Base-by-base conservation (phyloP, 2,888 invertebrate species). In the Tetheella fluctuosa region DNA sequence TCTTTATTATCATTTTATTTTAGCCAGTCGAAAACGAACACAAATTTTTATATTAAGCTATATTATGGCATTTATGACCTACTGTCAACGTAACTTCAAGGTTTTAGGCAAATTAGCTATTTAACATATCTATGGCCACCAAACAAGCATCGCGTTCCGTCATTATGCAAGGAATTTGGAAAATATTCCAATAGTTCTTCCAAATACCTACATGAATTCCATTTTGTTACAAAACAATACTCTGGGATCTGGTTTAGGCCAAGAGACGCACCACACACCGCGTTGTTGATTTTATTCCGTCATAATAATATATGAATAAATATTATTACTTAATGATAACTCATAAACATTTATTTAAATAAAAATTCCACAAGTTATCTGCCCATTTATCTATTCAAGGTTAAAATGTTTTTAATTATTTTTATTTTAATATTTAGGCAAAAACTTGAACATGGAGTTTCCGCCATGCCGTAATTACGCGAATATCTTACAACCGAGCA, bases 251-350 rank as follows among this genome's bases (percentile, higher is more conserved):
- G 58, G 67, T 65, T 71, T 13, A 28, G 60, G 7, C 30, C 57
- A 30, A 39, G 60, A 64, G 62, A 34, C 34, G 64, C 64, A 61
- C 67, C 73, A 69, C 69, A 68, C 64, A 66, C 63, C 59, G 48
- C 17, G 60, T n/a, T 64, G 39, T 56, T 52, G 58, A 8, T 17
- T 48, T 48, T 48, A 48, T 48, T 20, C n/a, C 1, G 1, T 42
- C 42, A 42, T 17, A 42, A 42, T 42, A 42, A n/a, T 17, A 42
- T 17, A 1, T 42, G n/a, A 42, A 42, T 42, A 42, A 42, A n/a
- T n/a, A 30, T 17, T 42, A 42, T 42, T 17, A 42, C 7, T 48
- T 48, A 10, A 48, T 7, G 8, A 20, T 48, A 48, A 20, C 48
- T 48, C 10, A 3, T 39, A 48, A 48, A 48, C 20, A 48, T 20